Evolutionary conservation across 2,113 vertebrate genomes (phyloP), one percentile per base, ranked within the genome.

Genomic region (Stigmatopora argus): DNA sequence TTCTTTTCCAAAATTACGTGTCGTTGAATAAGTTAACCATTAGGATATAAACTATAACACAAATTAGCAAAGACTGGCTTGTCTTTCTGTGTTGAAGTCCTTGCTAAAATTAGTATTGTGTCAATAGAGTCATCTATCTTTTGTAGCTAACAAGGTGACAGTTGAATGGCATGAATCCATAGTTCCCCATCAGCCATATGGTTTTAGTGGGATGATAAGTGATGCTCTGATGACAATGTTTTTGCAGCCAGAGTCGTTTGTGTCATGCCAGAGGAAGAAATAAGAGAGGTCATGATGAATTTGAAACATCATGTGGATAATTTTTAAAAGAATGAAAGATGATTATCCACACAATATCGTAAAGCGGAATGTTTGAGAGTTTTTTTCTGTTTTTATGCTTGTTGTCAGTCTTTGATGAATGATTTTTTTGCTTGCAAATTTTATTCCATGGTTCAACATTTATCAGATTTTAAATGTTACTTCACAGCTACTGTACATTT

Each of bases 91-190:
- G 65, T 47, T 34, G 34, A 0, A 46, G 47, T 10, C 31, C 5
- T 5, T 15, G 14, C 44, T 62, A n/a, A 78, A 73, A 62, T 11
- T 21, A 71, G 60, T 64, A n/a, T 59, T 31, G 0, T 26, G 65
- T 77, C 71, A 62, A 80, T 69, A 70, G 66, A 69, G 56, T 69
- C 53, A 70, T 85, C 67, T 62, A 66, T 87, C 77, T 77, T 71
- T 41, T 23, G 48, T 69, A 38, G 26, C 60, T 65, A 82, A 81
- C 75, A 85, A 76, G 62, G 49, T 75, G 78, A 78, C 73, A 72
- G 61, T 72, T 77, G 23, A 75, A 76, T 70, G 67, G 69, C 64
- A 65, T 17, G 15, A 70, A 34, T 44, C 21, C 53, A 72, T 61
- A 26, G 52, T 62, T 63, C 62, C 65, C 65, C 3, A 31, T 46